Conservation (phyloP, 1,140 invertebrate species). For the Forficula auricularia region DNA sequence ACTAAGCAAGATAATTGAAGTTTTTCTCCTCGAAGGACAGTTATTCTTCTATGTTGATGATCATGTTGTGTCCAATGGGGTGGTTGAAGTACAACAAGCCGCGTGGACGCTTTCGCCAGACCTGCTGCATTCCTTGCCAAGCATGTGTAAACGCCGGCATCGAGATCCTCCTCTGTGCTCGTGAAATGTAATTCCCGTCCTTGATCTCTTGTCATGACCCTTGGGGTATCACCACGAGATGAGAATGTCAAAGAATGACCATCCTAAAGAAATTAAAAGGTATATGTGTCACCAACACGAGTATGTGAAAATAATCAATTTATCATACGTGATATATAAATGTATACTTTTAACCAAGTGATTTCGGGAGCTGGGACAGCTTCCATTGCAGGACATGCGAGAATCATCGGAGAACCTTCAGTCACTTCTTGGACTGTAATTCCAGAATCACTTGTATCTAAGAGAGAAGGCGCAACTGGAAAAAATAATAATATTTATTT, state of each 20-base stretch:
- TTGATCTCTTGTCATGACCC: too few species aligned
- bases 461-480: conserved; percentile 12
- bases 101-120: conserved; percentile 27
- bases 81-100: conserved; percentile 23
- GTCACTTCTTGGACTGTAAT: conserved; percentile 10
- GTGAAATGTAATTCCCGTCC: too few species aligned
- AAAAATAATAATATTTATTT: conserved; percentile 2
- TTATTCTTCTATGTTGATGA: neutral
- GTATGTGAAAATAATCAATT: too few species aligned
- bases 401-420: conserved; percentile 10
- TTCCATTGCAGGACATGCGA: conserved; percentile 13
- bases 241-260: too few species aligned
- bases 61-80: conserved; percentile 9
- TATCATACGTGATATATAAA: too few species aligned
- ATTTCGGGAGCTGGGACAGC: conserved; percentile 8
- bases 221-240: too few species aligned
- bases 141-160: conserved; percentile 27
- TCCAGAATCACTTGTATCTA: conserved; percentile 8
- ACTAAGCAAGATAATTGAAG: conserved; percentile 10
- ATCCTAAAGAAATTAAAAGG: too few species aligned
- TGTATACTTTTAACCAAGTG: conserved; percentile 14
- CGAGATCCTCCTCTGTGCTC: neutral
- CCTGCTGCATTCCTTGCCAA: conserved; percentile 32
- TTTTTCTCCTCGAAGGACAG: conserved; percentile 7
- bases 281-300: too few species aligned